These are phyloP conservation scores for Gymnoscelis rufifasciata DNA, from an alignment of 2,888 invertebrate genomes.

Conservation along the genomic window DNA sequence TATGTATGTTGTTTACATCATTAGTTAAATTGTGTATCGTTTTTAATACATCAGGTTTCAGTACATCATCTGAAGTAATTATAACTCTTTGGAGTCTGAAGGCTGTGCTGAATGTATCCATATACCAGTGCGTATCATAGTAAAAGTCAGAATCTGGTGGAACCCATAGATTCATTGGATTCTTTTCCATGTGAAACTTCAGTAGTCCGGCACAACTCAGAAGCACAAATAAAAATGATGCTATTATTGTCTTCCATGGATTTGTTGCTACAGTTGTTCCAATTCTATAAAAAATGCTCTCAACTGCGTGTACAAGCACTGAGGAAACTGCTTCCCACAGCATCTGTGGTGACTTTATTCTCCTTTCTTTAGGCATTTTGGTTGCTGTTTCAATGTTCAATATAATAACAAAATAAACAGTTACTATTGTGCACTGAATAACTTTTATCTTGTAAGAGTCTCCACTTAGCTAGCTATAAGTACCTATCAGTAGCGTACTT, in stretches of 20 bases:
- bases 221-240: conserved; percentile 77
- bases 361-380: conserved; percentile 53
- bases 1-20: conserved; percentile 61
- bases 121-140: conserved; percentile 85
- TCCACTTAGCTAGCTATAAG: neutral
- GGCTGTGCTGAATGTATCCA: conserved; percentile 81
- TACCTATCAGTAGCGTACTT: neutral
- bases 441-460: neutral
- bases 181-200: conserved; percentile 84
- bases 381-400: conserved; percentile 3
- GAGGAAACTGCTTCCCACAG: conserved; percentile 67
- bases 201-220: conserved; percentile 81
- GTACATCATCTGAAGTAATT: conserved; percentile 82
- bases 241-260: conserved; percentile 80
- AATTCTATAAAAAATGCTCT: conserved; percentile 74
- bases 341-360: conserved; percentile 55
- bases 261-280: conserved; percentile 80
- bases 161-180: conserved; percentile 87
- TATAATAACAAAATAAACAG: neutral
- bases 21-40: conserved; percentile 73
- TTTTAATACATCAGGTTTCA: conserved; percentile 80
- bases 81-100: conserved; percentile 81
- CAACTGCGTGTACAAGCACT: conserved; percentile 63
- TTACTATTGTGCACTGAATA: conserved; percentile 8
- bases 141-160: conserved; percentile 85